Conservation (phyloP, 2,797 vertebrate species). For the Coccyzus lansbergi region DNA sequence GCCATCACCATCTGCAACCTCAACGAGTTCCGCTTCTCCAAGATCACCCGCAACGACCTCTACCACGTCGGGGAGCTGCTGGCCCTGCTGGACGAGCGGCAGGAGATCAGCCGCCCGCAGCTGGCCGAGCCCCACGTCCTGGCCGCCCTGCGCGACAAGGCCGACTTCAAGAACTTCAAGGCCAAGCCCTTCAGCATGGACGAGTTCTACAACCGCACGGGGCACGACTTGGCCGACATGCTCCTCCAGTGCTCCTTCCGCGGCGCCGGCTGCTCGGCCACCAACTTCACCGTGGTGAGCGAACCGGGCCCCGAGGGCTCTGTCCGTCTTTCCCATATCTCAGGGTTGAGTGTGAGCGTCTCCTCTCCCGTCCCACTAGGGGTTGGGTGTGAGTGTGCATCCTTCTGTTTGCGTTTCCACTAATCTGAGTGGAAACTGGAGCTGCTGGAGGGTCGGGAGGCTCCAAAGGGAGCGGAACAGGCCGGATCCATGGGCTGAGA, state of each 20-base stretch:
- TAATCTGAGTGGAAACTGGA: no score
- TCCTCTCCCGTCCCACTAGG: no score
- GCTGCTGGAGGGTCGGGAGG: no score
- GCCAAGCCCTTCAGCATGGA: slow-evolving; percentile 91
- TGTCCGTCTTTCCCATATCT: no score
- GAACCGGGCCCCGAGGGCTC: background rate
- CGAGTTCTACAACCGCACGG: slow-evolving; percentile 91
- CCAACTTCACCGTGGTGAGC: slow-evolving; percentile 90
- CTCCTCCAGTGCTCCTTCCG: slow-evolving; percentile 89
- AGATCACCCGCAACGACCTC: slow-evolving; percentile 88
- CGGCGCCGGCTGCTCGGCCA: slow-evolving; percentile 80
- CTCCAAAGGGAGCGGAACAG: no score
- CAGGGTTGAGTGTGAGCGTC: no score
- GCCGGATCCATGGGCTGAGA: no score
- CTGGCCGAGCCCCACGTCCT: slow-evolving; percentile 86
- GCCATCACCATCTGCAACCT: slow-evolving; percentile 91
- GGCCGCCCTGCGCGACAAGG: slow-evolving; percentile 86
- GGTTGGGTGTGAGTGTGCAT: no score
- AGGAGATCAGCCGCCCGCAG: slow-evolving; percentile 86
- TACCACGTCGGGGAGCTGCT: slow-evolving; percentile 89
- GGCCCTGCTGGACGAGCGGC: slow-evolving; percentile 86
- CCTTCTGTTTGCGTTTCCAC: no score
- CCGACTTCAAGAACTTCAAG: slow-evolving; percentile 89
- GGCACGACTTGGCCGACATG: slow-evolving; percentile 89
- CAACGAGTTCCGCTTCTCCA: slow-evolving; percentile 90